Base-by-base conservation (phyloP, 2,113 vertebrate species). In the Coregonus clupeaformis region DNA sequence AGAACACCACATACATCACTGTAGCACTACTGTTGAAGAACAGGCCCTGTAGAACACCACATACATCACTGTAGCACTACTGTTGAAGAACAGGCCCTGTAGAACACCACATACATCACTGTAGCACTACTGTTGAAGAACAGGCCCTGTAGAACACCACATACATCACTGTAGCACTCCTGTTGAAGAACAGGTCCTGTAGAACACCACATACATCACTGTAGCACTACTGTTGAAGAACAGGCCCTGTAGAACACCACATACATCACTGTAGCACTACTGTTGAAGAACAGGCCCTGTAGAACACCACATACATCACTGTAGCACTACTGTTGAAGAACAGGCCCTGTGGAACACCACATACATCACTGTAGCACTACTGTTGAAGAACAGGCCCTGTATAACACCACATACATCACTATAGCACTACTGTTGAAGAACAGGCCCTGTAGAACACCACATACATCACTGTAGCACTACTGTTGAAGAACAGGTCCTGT, bases 281-380 rank as follows among this genome's bases (percentile, higher is more conserved):
- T 89, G n/a, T 97, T 95, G 74, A 97, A 95, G 80, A 92, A 94
- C 65, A 98, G 82, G 1, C 92, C 94, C 96, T 98, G 85, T 14
- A 68, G 6, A 36, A 36, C 20, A 94, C 92, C 89, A 96, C 90
- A 88, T 97, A 98, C 49, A 98, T 83, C 82, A 91, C 3, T 32
- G 94, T 91, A 70, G 95, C 95, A 73, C 94, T 93, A 68, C 93
- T 89, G 20, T 97, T 95, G 74, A 97, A 95, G 80, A 92, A 94
- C 65, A 98, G 82, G 2, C 92, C 94, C 96, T 98, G 85, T 14
- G 66, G 32, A 36, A 36, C n/a, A 94, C 92, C 89, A 96, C 91
- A 88, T 97, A 98, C 49, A 98, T 83, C 82, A 91, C 3, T 32
- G 94, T 91, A 70, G 95, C 95, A 73, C 94, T 93, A 68, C 93